These are phyloP conservation scores for Gambusia yucatana DNA, from an alignment of 2,797 vertebrate genomes.

Conservation along the genomic window DNA sequence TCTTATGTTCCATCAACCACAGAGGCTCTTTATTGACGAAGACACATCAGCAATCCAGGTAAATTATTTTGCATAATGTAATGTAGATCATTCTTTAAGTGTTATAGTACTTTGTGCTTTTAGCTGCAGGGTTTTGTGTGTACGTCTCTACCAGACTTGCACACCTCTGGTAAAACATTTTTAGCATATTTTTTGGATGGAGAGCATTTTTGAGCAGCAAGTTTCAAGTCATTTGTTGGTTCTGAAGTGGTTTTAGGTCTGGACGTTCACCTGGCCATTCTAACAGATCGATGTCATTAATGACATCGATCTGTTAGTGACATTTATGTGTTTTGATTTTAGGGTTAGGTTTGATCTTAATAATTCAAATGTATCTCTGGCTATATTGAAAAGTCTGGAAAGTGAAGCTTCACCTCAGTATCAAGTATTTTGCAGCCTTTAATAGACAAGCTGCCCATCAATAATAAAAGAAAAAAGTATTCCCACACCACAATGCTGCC, in stretches of 20 bases:
- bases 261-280: neutral
- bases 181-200: neutral
- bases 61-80: neutral
- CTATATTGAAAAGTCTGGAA: neutral
- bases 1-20: conserved; percentile 12
- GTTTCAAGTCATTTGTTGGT: neutral
- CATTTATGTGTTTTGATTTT: neutral
- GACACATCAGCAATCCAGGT: neutral
- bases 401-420: neutral
- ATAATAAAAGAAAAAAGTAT: neutral
- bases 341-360: neutral
- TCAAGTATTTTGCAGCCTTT: neutral
- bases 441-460: neutral
- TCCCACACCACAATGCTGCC: neutral
- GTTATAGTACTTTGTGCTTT: neutral
- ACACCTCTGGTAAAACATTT: neutral
- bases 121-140: neutral
- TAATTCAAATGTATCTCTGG: neutral
- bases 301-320: too few relatives aligned
- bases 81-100: neutral
- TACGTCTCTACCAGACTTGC: neutral
- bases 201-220: neutral
- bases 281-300: neutral
- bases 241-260: neutral
- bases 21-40: neutral